Evolutionary conservation across 2,888 invertebrate genomes (phyloP).

Genomic region (Eristalinus aeneus): DNA sequence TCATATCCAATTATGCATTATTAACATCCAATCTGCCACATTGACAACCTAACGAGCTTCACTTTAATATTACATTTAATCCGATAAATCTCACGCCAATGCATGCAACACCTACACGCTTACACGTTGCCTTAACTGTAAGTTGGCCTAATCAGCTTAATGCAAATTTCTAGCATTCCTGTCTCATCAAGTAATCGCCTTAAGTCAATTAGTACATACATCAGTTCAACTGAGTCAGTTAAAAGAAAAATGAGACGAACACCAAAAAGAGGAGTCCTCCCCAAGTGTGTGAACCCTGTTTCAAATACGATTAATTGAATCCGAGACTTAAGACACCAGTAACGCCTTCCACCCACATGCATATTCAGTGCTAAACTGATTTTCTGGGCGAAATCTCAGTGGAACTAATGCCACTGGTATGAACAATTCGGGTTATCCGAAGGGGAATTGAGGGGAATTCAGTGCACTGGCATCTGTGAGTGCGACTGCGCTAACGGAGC

Average conservation of each 20-base stretch:
- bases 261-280: not conserved
- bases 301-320: not conserved
- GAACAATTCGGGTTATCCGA: conserved; percentile 54
- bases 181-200: not conserved
- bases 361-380: conserved; percentile 22
- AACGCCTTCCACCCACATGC: not conserved
- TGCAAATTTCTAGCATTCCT: conserved; percentile 1
- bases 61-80: conserved; percentile 1
- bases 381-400: conserved; percentile 28
- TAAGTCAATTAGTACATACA: conserved; percentile 1
- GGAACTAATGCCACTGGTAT: conserved; percentile 1
- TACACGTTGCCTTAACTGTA: not conserved
- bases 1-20: not conserved
- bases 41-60: not conserved
- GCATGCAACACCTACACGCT: not conserved
- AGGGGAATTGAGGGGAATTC: conserved; percentile 17
- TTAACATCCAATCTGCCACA: not conserved
- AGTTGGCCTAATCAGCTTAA: conserved; percentile 8
- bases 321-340: not conserved
- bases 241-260: not conserved
- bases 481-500: conserved; percentile 30
- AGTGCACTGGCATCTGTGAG: not conserved
- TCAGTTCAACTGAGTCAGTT: not conserved
- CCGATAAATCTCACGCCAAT: not conserved
- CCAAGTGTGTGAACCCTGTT: not conserved